A percentile compares a stretch with the other conserved stretches of the same genome.
phyloP scores from a whole-genome alignment of 2,797 vertebrate species.

The Protonibea diacanthus region DNA sequence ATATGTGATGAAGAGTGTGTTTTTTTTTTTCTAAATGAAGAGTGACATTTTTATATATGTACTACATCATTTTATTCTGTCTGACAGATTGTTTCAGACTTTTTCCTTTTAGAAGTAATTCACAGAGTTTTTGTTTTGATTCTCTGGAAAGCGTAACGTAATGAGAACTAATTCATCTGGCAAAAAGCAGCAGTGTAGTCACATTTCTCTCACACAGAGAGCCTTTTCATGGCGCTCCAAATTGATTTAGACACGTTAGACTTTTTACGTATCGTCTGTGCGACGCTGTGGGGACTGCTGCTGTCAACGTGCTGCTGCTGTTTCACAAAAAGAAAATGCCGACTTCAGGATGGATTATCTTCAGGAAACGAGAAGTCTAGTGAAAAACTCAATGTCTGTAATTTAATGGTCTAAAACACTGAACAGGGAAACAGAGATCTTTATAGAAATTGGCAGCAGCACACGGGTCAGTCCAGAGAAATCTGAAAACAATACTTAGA shows the following conservation, averaged over 20 bases:
- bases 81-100: neutral
- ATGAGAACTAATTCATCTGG: conserved; percentile 1
- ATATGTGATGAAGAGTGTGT: neutral
- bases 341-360: conserved; percentile 15
- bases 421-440: neutral
- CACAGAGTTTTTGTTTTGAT: neutral
- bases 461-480: neutral
- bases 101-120: neutral
- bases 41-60: neutral
- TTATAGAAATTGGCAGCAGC: neutral
- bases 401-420: neutral
- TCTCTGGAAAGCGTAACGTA: neutral
- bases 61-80: neutral
- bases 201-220: neutral
- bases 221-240: neutral
- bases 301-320: conserved; percentile 22
- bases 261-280: neutral
- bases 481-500: conserved; percentile 11
- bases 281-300: neutral
- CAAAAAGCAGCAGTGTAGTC: neutral
- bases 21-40: neutral
- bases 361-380: neutral
- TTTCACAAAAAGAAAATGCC: conserved; percentile 40
- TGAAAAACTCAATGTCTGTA: neutral
- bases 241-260: neutral